Evolutionary conservation across 2,888 invertebrate species (phyloP).

Genomic region (Ceratothoa steindachneri): DNA sequence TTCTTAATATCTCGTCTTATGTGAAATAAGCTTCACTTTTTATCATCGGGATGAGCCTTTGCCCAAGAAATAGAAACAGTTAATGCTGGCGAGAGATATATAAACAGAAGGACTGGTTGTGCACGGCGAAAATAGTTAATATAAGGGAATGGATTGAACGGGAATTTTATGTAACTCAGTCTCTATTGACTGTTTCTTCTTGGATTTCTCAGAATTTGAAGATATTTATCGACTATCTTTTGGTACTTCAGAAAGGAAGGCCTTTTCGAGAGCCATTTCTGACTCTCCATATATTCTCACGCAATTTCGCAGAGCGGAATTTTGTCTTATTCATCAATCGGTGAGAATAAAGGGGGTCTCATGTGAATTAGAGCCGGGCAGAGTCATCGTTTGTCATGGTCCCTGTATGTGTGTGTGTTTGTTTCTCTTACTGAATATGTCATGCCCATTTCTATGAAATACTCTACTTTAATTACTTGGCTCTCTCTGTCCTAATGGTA

Average conservation of each 20-base stretch:
- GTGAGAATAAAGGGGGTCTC: no score
- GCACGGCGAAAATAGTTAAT: neutral
- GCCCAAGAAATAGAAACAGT: conserved; percentile 8
- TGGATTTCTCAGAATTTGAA: neutral
- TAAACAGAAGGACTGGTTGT: neutral
- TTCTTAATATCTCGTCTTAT: conserved; percentile 9
- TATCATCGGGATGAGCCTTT: neutral
- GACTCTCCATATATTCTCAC: no score
- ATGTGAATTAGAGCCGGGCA: no score
- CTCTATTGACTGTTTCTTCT: neutral
- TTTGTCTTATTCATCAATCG: no score
- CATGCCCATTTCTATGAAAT: no score
- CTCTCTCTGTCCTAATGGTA: no score
- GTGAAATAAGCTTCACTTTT: conserved; percentile 15
- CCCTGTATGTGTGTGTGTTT: no score
- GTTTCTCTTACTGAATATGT: no score
- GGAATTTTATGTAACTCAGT: neutral
- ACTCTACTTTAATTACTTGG: no score
- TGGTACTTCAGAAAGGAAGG: neutral
- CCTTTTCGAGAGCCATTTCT: no score
- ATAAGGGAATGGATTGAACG: neutral
- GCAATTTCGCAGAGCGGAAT: no score
- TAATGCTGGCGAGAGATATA: conserved; percentile 8
- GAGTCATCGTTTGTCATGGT: no score
- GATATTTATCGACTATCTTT: neutral